Evolutionary conservation across 2,113 vertebrate species (phyloP).

Genomic region (Dryoscopus gambensis): DNA sequence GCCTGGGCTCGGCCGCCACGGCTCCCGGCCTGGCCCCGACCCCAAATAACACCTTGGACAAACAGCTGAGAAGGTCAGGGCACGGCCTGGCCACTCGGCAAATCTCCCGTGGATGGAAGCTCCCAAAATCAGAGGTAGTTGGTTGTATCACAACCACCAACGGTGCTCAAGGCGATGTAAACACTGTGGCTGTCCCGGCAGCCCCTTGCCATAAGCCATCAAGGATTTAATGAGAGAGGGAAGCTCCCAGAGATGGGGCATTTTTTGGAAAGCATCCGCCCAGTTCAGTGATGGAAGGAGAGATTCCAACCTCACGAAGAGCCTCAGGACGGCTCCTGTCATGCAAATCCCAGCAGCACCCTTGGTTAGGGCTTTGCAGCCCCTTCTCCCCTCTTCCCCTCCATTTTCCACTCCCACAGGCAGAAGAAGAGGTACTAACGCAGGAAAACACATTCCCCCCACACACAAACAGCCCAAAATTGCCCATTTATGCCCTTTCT

Average conservation of each 20-base stretch:
- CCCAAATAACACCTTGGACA: neutral
- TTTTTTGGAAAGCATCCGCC: neutral
- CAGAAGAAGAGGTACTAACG: neutral
- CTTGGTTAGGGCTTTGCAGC: neutral
- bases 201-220: neutral
- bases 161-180: neutral
- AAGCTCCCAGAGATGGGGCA: neutral
- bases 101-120: neutral
- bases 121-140: neutral
- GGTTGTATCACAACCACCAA: neutral
- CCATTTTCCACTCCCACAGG: neutral
- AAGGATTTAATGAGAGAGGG: neutral
- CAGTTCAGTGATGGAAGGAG: neutral
- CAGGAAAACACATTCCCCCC: neutral
- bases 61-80: neutral
- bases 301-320: neutral
- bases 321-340: neutral
- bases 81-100: accelerated
- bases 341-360: neutral
- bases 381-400: neutral
- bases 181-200: accelerated
- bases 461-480: neutral
- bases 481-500: neutral
- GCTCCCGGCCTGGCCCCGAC: neutral
- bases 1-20: neutral